Percentiles rank a stretch among this genome's conserved stretches.
Conservation (phyloP, 1,140 invertebrate genomes). For the Zaprionus inermis region DNA sequence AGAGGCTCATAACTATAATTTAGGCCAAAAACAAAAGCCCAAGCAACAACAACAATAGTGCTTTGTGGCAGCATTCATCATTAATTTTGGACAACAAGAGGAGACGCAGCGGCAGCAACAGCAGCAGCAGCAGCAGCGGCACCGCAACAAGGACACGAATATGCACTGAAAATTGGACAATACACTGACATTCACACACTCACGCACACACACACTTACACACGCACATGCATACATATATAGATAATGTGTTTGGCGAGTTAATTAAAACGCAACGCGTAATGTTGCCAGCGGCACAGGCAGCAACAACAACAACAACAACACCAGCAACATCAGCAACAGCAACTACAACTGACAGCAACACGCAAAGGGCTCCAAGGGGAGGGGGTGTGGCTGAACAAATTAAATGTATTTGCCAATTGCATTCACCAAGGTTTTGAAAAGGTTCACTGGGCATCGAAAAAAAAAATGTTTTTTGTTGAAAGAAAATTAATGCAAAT, state of each 20-base stretch:
- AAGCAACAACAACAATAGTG: not conserved
- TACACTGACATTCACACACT: constrained; percentile 6
- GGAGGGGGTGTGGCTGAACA: not conserved
- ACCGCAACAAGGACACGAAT: constrained; percentile 36
- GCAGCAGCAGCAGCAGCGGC: not conserved
- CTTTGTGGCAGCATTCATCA: constrained; percentile 2
- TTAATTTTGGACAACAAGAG: not conserved
- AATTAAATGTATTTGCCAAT: constrained; percentile 12
- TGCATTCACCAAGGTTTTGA: not conserved
- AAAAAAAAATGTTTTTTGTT: not conserved
- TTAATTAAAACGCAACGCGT: constrained; percentile 62
- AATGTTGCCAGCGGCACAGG: constrained; percentile 18
- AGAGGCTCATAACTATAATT: constrained; percentile 11
- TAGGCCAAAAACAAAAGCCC: not conserved
- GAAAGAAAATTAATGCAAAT: too few relatives aligned
- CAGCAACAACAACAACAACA: constrained; percentile 13
- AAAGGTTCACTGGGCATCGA: not conserved
- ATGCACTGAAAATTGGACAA: constrained; percentile 41
- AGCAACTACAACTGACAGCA: not conserved
- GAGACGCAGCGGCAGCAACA: not conserved
- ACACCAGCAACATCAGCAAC: not conserved
- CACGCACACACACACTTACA: not conserved
- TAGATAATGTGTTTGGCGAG: constrained; percentile 50
- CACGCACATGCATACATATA: not conserved
- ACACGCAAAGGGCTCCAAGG: not conserved